A percentile compares a stretch with the other conserved stretches of the same genome.
phyloP scores from a whole-genome alignment of 2,113 vertebrate species.

The Petromus typicus region DNA sequence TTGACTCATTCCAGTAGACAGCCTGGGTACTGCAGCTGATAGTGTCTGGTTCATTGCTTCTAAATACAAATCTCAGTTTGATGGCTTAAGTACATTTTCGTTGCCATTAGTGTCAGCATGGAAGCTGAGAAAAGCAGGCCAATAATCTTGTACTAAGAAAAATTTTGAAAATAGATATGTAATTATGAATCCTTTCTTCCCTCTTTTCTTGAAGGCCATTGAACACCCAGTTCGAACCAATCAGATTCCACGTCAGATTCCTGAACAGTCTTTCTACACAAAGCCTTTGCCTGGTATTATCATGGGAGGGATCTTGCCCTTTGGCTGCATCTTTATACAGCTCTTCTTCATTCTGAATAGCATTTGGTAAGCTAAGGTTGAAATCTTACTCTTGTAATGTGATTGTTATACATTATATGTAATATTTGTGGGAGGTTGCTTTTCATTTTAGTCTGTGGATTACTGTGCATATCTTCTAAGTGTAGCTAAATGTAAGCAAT shows the following conservation, averaged over 20 bases:
- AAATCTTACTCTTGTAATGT: slow-evolving; percentile 14
- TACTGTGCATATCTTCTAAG: background rate
- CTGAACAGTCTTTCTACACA: slow-evolving; percentile 98
- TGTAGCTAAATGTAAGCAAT: slow-evolving; percentile 1
- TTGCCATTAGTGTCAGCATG: slow-evolving; percentile 9
- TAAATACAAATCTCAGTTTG: slow-evolving; percentile 60
- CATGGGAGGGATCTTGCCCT: slow-evolving; percentile 99
- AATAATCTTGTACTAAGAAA: slow-evolving; percentile 37
- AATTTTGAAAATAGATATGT: slow-evolving; percentile 38
- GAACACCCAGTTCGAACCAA: slow-evolving; percentile 98
- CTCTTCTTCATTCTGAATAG: slow-evolving; percentile 99
- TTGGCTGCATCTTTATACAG: slow-evolving; percentile 99
- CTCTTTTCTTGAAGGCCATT: slow-evolving; percentile 89
- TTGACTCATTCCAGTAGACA: background rate
- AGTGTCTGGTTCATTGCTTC: slow-evolving; percentile 3
- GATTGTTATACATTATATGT: too few relatives aligned
- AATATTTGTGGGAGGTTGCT: background rate
- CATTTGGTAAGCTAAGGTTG: slow-evolving; percentile 92
- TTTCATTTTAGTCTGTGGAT: background rate
- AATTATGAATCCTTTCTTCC: slow-evolving; percentile 53
- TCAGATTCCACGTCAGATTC: slow-evolving; percentile 99
- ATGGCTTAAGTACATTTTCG: slow-evolving; percentile 57
- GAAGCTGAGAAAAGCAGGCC: slow-evolving; percentile 47
- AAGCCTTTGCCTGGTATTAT: slow-evolving; percentile 96
- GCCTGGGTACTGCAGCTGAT: background rate